A percentile compares a stretch with the other conserved stretches of the same genome.
phyloP scores from a whole-genome alignment of 2,888 invertebrate genomes.

The Caenorhabditis drosophilae region DNA sequence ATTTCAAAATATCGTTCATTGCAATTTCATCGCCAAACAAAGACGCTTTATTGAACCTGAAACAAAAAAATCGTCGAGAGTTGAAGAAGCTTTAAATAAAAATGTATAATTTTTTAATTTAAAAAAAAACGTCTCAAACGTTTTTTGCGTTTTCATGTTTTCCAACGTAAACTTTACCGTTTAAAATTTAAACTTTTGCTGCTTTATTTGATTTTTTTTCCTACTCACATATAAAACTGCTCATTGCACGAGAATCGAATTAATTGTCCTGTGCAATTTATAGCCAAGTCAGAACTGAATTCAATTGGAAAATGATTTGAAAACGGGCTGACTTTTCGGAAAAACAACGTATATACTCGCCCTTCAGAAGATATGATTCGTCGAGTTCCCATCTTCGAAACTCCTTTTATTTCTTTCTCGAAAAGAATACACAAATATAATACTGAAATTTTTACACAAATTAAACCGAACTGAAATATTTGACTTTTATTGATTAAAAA shows the following conservation, averaged over 20 bases:
- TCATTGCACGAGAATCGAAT: constrained; percentile 22
- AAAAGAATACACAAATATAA: neutral
- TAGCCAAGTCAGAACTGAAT: constrained; percentile 11
- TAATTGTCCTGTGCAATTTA: neutral
- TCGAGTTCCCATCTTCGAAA: constrained; percentile 30
- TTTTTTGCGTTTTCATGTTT: neutral
- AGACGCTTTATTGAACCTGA: constrained; percentile 33
- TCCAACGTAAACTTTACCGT: neutral
- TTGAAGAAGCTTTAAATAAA: no score
- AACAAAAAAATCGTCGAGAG: no score
- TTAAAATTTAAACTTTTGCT: neutral
- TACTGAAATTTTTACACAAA: neutral
- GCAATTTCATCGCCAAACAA: constrained; percentile 4
- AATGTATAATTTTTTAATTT: neutral
- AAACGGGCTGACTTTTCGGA: constrained; percentile 32
- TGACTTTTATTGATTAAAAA: no score
- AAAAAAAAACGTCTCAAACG: neutral
- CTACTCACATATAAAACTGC: constrained; percentile 35
- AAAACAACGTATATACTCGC: constrained; percentile 25
- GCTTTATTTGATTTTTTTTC: neutral
- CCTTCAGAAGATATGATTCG: constrained; percentile 16
- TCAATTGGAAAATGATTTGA: constrained; percentile 35
- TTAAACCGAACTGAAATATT: no score
- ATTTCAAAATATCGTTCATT: constrained; percentile 10
- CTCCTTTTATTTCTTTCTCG: neutral